Conservation (phyloP, 2,888 invertebrate species). For the Acanthosepion pharaonis region DNA sequence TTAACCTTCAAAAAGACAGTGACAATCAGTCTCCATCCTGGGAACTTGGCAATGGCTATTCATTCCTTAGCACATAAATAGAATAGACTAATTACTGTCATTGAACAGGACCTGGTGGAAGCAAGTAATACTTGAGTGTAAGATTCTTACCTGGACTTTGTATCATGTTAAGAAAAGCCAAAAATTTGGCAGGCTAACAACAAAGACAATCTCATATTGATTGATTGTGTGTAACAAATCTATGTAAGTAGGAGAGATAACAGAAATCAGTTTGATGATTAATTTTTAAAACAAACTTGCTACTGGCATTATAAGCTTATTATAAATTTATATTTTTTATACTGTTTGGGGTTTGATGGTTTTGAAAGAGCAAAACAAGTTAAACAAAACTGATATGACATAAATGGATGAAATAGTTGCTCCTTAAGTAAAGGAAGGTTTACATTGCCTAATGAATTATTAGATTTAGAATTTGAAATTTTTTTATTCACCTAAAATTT, state of each 20-base stretch:
- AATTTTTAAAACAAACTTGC: neutral
- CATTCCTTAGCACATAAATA: neutral
- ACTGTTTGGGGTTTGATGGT: neutral
- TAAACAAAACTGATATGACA: neutral
- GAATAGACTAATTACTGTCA: constrained; percentile 20
- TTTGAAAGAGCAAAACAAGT: neutral
- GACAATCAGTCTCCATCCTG: constrained; percentile 18
- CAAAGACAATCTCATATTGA: neutral
- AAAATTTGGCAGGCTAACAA: neutral
- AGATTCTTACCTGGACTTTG: neutral
- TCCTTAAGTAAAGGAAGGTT: neutral
- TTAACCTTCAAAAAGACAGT: neutral
- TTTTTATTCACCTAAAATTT: too few relatives aligned
- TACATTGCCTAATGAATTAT: neutral
- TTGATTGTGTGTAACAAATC: neutral
- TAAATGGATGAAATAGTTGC: neutral
- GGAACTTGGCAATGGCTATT: constrained; percentile 23
- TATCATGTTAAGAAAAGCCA: constrained; percentile 21
- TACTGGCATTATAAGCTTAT: neutral
- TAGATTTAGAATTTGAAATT: neutral
- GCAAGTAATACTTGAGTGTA: neutral
- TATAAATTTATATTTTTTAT: neutral
- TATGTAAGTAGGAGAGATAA: neutral
- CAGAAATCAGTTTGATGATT: neutral
- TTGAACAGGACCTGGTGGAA: neutral